Base-by-base conservation (phyloP, 2,113 vertebrate species). In the Tichodroma muraria region DNA sequence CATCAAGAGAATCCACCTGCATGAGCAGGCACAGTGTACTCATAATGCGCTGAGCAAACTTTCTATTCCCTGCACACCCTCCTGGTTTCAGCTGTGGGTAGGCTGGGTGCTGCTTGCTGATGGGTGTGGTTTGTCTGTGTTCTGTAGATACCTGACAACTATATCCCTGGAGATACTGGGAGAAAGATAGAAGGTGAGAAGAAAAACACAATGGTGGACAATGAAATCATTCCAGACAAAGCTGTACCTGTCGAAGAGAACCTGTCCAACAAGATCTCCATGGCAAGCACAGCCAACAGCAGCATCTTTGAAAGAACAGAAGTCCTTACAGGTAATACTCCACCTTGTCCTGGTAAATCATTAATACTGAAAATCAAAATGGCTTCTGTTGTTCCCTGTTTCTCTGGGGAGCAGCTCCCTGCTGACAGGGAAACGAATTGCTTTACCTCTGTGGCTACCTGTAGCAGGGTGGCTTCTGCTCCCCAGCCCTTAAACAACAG, bases 261-360 rank as follows among this genome's bases (percentile, higher is more conserved):
- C 45, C 35, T 96, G 31, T 95, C 94, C 33, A 98, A 98, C 97
- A 98, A 98, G 57, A 98, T 99, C 73, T 98, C 98, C 50, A 98
- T 99, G 98, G 97, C 99, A 53, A 99, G 98, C 88, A 98, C 99
- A 40, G 95, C 96, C 33, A 98, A 98, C 10, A 97, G 98, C 89
- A 97, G 97, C 97, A 97, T 99, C 96, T 98, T 99, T 50, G 98
- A 98, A 91, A 99, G 98, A 94, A 99, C 98, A 2, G 99, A 99
- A 95, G 98, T 99, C 73, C 97, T 99, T 18, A 98, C 99, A 97
- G 99, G 99, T 99, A 97, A 97, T n/a, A 83, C 2, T 66, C 42
- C 59, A 53, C 78, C 56, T 66, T 64, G 35, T 80, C 61, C 87
- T 70, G 60, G 78, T 40, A 89, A 92, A 91, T 89, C 35, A 65